Evolutionary conservation across 2,888 invertebrate species (phyloP), one percentile per base, ranked within the genome.

Genomic region (Epiperipatus broadwayi): DNA sequence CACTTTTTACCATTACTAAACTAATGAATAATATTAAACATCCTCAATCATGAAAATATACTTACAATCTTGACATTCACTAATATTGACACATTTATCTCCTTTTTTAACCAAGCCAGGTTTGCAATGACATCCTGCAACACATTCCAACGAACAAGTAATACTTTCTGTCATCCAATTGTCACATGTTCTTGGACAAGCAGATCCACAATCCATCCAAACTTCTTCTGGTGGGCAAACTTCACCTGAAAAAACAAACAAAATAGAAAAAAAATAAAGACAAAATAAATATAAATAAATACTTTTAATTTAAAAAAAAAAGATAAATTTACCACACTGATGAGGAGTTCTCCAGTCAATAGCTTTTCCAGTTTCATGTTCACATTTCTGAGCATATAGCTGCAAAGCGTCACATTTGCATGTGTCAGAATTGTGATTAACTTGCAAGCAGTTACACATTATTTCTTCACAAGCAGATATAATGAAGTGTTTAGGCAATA

Each of bases 91-190:
- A 51, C 83, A 83, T 8, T 61, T 60, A 39, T 73, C 69, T 5
- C 70, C 75, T 39, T 51, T 48, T 50, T 70, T 69, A 1, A 77
- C 70, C 16, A 61, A 52, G 28, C 81, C 81, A 31, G 75, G 71
- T 0, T 81, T 79, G 48, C 83, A 83, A 60, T 77, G 81, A 57
- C 83, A 83, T 38, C 83, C 83, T 1, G 79, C 71, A 61, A 75
- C 75, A 58, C 80, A 83, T 8, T 35, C n/a, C n/a, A n/a, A n/a
- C n/a, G n/a, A n/a, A n/a, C n/a, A n/a, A n/a, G n/a, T n/a, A n/a
- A n/a, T n/a, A n/a, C n/a, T n/a, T n/a, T n/a, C n/a, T n/a, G n/a
- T n/a, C 35, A 67, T 54, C 21, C 70, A 51, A 37, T 70, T 68
- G 31, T 71, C 66, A 54, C 87, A 87, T 0, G 74, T 70, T 2